Base-by-base conservation (phyloP, 1,140 invertebrate genomes). In the Wasmannia auropunctata region DNA sequence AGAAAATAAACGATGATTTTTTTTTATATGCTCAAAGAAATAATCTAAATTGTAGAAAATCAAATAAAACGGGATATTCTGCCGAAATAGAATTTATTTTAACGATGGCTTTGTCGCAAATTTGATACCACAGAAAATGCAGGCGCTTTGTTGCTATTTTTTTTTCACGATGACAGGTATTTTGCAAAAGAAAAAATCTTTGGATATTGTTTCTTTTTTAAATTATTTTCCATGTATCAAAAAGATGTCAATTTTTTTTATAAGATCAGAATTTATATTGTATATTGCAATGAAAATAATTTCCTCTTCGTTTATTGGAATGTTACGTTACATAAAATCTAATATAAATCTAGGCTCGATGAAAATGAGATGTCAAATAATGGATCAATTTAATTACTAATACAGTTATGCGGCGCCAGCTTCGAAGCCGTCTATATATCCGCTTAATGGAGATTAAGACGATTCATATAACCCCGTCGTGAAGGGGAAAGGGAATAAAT, bases 61-160 rank as follows among this genome's bases (percentile, higher is more conserved):
- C 40, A 77, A 77, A 77, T 77, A 7, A 46, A 77, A 62, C 25
- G 28, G 28, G 34, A 77, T 76, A 77, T 46, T 63, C 49, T 49
- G 11, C 25, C 11, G 11, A 77, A 43, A 65, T 77, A 65, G 14
- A 77, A 77, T 77, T 49, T 65, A 65, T 77, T 77, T 65, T 77
- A 77, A 77, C 75, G 19, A 65, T 65, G n/a, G 28, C 28, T 77
- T 43, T 76, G 40, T 63, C 11, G 25, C 25, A 65, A 65, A 77
- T 77, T 77, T 65, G 19, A 63, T 76, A 76, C 34, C 72, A 25
- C 11, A 34, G 19, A 46, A 77, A 40, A 25, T 19, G 28, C 25
- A 43, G 16, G 11, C n/a, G n/a, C 2, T 65, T 77, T 63, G 37
- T 77, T 63, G n/a, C n/a, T 76, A n/a, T n/a, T 60, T 75, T 77